A percentile compares a stretch with the other conserved stretches of the same genome.
phyloP scores from a whole-genome alignment of 2,113 vertebrate genomes.

The Manacus vitellinus region DNA sequence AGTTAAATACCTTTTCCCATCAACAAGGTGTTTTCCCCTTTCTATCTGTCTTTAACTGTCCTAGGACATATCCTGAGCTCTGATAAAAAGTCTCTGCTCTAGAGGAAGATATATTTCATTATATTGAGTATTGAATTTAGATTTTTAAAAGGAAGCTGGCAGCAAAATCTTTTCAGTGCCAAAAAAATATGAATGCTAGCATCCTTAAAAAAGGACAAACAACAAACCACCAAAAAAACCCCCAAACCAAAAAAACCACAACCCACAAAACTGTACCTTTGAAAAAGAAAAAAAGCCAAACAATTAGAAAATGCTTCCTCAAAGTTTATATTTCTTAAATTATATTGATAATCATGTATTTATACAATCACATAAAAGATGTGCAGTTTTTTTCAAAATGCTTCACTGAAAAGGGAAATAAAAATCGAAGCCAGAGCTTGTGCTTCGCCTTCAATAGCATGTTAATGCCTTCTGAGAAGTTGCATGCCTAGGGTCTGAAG shows the following conservation, averaged over 20 bases:
- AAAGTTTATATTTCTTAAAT: background rate
- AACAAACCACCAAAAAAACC: background rate
- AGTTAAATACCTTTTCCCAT: background rate
- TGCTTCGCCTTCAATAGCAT: background rate
- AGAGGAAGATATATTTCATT: background rate
- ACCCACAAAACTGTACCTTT: background rate
- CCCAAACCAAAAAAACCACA: background rate
- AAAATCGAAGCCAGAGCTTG: background rate
- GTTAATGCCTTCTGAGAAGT: background rate
- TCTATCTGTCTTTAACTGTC: background rate
- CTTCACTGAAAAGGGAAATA: background rate
- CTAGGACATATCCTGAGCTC: background rate
- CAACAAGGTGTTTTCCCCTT: background rate
- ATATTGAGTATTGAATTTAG: background rate
- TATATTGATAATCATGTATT: background rate
- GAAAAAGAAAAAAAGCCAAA: background rate
- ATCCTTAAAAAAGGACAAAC: background rate
- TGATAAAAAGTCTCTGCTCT: background rate
- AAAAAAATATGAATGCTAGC: background rate
- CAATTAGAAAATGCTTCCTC: background rate
- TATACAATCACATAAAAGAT: background rate
- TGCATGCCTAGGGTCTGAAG: background rate
- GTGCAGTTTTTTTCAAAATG: background rate
- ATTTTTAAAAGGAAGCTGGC: background rate
- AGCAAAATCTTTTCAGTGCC: background rate